Percentiles rank a stretch among this genome's conserved stretches.
phyloP scores from a whole-genome alignment of 30 jellyfish, hydroid and myxozoan species.

The Catostylus mosaicus region DNA sequence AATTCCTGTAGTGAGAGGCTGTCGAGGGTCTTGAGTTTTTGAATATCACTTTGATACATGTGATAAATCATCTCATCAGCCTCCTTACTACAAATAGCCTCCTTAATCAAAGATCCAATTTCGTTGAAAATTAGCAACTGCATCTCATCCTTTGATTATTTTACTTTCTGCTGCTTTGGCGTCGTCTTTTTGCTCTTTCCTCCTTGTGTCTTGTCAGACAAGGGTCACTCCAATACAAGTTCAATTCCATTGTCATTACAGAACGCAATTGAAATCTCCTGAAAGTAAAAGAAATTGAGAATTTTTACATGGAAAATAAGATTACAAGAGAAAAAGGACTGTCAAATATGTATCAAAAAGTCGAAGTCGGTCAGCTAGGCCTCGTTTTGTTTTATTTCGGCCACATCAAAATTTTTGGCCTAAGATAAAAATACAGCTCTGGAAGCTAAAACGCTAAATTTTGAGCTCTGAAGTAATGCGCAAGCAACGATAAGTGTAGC shows the following conservation, averaged over 20 bases:
- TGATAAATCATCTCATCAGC: conserved; percentile 62
- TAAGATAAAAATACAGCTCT: not conserved
- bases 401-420: no score
- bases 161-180: not conserved
- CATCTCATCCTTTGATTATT: not conserved
- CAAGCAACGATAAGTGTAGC: not conserved
- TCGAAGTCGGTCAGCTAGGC: no score
- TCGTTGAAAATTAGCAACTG: conserved; percentile 7
- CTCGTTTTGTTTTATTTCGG: no score
- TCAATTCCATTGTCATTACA: conserved; percentile 43
- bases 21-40: conserved; percentile 56
- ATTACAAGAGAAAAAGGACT: not conserved
- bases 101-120: conserved; percentile 48
- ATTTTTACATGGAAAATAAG: not conserved
- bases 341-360: no score
- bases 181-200: not conserved
- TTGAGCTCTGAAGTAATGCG: not conserved
- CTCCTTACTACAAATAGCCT: conserved; percentile 45
- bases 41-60: conserved; percentile 43
- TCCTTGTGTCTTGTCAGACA: conserved; percentile 32
- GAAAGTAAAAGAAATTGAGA: conserved; percentile 11
- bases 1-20: not conserved
- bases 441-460: not conserved
- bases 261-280: conserved; percentile 60
- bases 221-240: conserved; percentile 28